phyloP scores from a whole-genome alignment of 2,888 invertebrate species.

The Hecatera dysodea region DNA sequence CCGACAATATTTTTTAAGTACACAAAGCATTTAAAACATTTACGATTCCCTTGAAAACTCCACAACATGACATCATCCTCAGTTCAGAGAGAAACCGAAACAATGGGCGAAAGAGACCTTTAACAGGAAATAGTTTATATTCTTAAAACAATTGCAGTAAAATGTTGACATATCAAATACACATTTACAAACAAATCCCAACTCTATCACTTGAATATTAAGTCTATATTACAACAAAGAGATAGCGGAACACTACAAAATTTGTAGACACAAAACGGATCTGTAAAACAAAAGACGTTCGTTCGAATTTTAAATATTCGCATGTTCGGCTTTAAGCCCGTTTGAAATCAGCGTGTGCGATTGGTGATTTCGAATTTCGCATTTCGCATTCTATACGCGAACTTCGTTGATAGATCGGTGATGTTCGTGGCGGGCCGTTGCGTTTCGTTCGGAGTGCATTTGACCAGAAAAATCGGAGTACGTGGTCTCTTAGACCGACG shows the following conservation, averaged over 20 bases:
- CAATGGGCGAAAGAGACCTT: slow-evolving; percentile 84
- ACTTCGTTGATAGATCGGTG: slow-evolving; percentile 86
- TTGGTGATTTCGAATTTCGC: slow-evolving; percentile 83
- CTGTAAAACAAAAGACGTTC: slow-evolving; percentile 81
- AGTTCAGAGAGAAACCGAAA: slow-evolving; percentile 81
- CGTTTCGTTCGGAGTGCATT: slow-evolving; percentile 80
- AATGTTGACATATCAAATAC: slow-evolving; percentile 71
- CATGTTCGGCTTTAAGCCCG: slow-evolving; percentile 78
- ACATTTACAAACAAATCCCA: slow-evolving; percentile 55
- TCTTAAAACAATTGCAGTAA: slow-evolving; percentile 86
- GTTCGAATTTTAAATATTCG: slow-evolving; percentile 83
- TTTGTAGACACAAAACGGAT: slow-evolving; percentile 72
- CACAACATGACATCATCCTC: slow-evolving; percentile 82
- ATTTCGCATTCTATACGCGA: slow-evolving; percentile 88
- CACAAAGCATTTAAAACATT: slow-evolving; percentile 63
- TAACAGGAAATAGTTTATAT: slow-evolving; percentile 89
- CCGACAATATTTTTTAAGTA: slow-evolving; percentile 47
- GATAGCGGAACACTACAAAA: slow-evolving; percentile 38
- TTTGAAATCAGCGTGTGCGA: slow-evolving; percentile 80
- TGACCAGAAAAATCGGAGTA: slow-evolving; percentile 88
- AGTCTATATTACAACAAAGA: slow-evolving; percentile 61
- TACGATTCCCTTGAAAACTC: slow-evolving; percentile 76
- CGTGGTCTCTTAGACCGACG: slow-evolving; percentile 76
- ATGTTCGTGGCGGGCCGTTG: slow-evolving; percentile 77
- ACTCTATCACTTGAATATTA: slow-evolving; percentile 58